These are phyloP conservation scores for Cryptoprocta ferox DNA, from an alignment of 2,797 vertebrate species.

Conservation along the genomic window DNA sequence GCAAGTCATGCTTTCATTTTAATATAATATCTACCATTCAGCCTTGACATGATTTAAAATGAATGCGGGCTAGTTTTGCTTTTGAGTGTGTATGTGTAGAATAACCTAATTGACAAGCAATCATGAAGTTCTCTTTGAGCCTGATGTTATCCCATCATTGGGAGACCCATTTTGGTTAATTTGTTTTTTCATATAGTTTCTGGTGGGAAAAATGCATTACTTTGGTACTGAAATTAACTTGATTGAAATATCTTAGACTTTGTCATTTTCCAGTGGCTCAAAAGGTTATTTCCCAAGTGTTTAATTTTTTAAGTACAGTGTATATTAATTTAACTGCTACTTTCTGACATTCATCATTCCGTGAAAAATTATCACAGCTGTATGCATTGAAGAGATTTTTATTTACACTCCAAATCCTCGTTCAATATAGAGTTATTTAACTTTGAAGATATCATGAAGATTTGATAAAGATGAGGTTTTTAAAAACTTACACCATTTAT, in stretches of 20 bases:
- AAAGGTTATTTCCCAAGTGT: conserved; percentile 88
- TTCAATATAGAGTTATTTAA: conserved; percentile 53
- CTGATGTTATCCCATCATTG: conserved; percentile 78
- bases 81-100: conserved; percentile 67
- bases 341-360: conserved; percentile 70
- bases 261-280: conserved; percentile 85
- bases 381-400: conserved; percentile 59
- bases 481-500: conserved; percentile 35
- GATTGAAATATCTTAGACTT: conserved; percentile 84
- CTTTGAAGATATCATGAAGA: conserved; percentile 59
- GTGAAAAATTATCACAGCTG: conserved; percentile 62
- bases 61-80: conserved; percentile 49
- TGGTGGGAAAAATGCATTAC: conserved; percentile 85
- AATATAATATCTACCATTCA: conserved; percentile 59
- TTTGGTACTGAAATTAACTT: conserved; percentile 86
- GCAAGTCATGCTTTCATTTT: conserved; percentile 56
- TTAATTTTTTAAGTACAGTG: conserved; percentile 78
- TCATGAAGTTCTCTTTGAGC: conserved; percentile 79
- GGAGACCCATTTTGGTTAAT: conserved; percentile 82
- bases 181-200: conserved; percentile 85
- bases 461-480: conserved; percentile 52
- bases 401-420: conserved; percentile 26
- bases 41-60: conserved; percentile 70
- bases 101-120: conserved; percentile 73
- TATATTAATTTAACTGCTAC: conserved; percentile 80